phyloP scores from a whole-genome alignment of 1,140 invertebrate genomes.

The Zaprionus vittiger region DNA sequence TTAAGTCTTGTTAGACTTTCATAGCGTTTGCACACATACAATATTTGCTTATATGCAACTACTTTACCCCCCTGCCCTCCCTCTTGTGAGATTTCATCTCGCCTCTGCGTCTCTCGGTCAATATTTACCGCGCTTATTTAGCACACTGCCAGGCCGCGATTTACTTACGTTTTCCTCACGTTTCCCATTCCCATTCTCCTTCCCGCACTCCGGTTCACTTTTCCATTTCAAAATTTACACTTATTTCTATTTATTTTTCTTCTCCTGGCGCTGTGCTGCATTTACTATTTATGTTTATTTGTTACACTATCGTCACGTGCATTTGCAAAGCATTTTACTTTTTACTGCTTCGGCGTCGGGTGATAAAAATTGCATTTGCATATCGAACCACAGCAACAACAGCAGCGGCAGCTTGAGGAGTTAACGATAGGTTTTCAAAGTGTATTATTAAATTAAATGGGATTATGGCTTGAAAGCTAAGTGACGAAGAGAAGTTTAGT shows the following conservation, averaged over 20 bases:
- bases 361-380: conserved; percentile 28
- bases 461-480: conserved; percentile 1
- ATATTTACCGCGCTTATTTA: conserved; percentile 74
- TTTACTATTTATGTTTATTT: conserved; percentile 71
- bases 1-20: background rate
- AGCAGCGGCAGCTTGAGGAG: background rate
- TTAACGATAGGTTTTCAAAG: conserved; percentile 24
- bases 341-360: background rate
- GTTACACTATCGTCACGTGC: conserved; percentile 64
- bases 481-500: background rate
- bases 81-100: background rate
- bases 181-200: conserved; percentile 33
- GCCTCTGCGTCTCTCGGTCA: conserved; percentile 35
- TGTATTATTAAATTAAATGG: conserved; percentile 37
- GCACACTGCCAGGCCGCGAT: conserved; percentile 53
- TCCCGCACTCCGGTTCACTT: background rate
- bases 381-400: conserved; percentile 26
- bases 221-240: conserved; percentile 67
- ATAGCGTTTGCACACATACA: background rate
- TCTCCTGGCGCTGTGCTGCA: conserved; percentile 18
- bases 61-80: background rate
- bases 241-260: conserved; percentile 71
- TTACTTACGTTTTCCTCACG: conserved; percentile 38
- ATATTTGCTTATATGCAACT: background rate
- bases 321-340: conserved; percentile 41